These are phyloP conservation scores for Nemotelus nigrinus DNA, from an alignment of 2,888 invertebrate species.

Conservation along the genomic window DNA sequence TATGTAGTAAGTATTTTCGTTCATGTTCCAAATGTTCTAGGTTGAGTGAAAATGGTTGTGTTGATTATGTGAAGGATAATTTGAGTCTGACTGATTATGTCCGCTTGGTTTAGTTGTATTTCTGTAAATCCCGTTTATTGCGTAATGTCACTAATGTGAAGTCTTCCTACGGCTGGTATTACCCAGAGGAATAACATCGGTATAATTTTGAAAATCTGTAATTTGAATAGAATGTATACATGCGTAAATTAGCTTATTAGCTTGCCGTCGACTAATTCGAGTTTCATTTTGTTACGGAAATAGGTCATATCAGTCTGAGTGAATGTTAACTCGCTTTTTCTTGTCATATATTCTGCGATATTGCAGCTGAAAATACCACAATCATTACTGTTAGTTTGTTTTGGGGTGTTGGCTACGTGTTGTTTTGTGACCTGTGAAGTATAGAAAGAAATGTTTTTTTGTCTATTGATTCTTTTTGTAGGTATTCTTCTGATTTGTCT, in stretches of 20 bases:
- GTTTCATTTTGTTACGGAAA: constrained; percentile 21
- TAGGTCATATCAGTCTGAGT: constrained; percentile 7
- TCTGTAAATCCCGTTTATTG: constrained; percentile 43
- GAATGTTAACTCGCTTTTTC: constrained; percentile 10
- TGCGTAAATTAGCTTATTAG: neutral
- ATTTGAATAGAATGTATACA: too few relatives aligned
- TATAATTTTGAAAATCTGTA: neutral
- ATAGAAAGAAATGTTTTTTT: constrained; percentile 20
- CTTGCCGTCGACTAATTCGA: constrained; percentile 18
- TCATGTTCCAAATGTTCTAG: neutral
- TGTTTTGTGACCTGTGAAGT: constrained; percentile 1
- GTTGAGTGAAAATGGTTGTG: neutral
- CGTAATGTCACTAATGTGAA: constrained; percentile 38
- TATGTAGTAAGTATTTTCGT: neutral
- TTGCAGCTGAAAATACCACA: constrained; percentile 37
- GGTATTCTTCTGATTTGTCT: neutral
- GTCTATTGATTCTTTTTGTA: constrained; percentile 20
- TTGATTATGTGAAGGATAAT: constrained; percentile 32
- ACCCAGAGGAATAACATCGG: neutral
- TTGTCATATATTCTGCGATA: constrained; percentile 26
- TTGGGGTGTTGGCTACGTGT: constrained; percentile 16
- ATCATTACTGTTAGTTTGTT: constrained; percentile 25
- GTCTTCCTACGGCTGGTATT: neutral
- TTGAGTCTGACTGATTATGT: constrained; percentile 38
- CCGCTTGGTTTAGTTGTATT: constrained; percentile 27